Evolutionary conservation across 2,888 invertebrate species (phyloP), one percentile per base, ranked within the genome.

Genomic region (Ochropleura plecta): DNA sequence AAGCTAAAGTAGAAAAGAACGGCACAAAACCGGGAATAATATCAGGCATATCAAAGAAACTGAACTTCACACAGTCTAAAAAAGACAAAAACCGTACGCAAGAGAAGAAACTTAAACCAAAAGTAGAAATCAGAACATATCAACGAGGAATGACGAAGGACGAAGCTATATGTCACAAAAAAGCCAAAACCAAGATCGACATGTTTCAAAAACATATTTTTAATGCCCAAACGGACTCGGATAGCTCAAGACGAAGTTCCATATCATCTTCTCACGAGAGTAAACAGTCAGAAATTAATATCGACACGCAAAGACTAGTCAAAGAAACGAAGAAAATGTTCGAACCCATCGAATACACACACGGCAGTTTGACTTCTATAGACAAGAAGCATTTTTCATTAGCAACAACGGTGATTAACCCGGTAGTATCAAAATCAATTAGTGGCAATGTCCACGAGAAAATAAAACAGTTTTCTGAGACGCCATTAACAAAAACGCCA

Each of bases 151-250:
- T 91, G 86, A 91, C 91, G 0, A 95, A 94, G 88, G 95, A 95
- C 40, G 94, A 95, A 89, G 93, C 92, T 0, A 89, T 96, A 10
- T 96, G 95, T 77, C 93, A 95, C 75, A 94, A 92, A 63, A 96
- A 96, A 89, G 96, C 96, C 1, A 96, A 95, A 88, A 91, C 93
- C 0, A 95, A 95, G 86, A 96, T 96, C 8, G 96, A 96, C 80
- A 93, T 96, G 93, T 96, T 96, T 73, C 96, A 96, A 92, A 96
- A 95, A 82, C 95, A 96, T 75, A 95, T 96, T 79, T 91, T 90
- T 76, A 94, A 94, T 85, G 90, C 92, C 3, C 94, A 96, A 82
- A 91, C 95, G 0, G 95, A 96, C 80, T 94, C 95, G 0, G 95
- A 96, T 65, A 95, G 95, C 82, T 95, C 95, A 30, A 83, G 93